These are phyloP conservation scores for Glossosoma conforme DNA, from an alignment of 1,140 invertebrate genomes.

Conservation along the genomic window DNA sequence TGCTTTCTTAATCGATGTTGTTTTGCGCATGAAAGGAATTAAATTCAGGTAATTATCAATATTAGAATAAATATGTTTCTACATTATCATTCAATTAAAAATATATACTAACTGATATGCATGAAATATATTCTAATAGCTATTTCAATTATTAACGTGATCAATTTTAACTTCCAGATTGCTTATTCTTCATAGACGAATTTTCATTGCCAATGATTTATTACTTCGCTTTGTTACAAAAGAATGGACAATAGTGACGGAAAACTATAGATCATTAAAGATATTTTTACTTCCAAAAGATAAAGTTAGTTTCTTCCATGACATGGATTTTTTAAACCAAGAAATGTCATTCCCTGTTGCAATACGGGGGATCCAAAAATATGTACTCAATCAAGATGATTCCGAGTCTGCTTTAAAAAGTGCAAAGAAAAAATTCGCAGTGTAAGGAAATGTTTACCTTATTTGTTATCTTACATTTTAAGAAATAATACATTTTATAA, in stretches of 20 bases:
- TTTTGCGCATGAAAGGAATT: not conserved
- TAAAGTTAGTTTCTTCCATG: not conserved
- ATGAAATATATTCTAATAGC: too few relatives aligned
- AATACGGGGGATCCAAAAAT: constrained; percentile 2
- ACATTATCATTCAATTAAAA: too few relatives aligned
- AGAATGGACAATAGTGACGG: constrained; percentile 2
- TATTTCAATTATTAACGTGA: too few relatives aligned
- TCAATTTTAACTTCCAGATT: not conserved
- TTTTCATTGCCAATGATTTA: constrained; percentile 2
- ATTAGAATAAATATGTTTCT: too few relatives aligned
- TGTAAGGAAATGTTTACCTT: too few relatives aligned
- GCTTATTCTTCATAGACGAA: constrained; percentile 2
- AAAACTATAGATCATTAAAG: not conserved
- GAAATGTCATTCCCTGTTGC: not conserved
- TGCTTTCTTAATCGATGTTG: not conserved
- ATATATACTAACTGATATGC: too few relatives aligned
- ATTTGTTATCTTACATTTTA: too few relatives aligned
- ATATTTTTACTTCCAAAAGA: not conserved
- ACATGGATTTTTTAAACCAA: not conserved
- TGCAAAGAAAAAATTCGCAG: not conserved
- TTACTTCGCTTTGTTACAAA: constrained; percentile 1
- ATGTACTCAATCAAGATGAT: constrained; percentile 5
- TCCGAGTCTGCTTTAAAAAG: not conserved
- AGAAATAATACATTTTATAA: not conserved
- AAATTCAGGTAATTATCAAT: constrained; percentile 17